Evolutionary conservation across 2,888 invertebrate genomes (phyloP).

Genomic region (Pammene aurita): DNA sequence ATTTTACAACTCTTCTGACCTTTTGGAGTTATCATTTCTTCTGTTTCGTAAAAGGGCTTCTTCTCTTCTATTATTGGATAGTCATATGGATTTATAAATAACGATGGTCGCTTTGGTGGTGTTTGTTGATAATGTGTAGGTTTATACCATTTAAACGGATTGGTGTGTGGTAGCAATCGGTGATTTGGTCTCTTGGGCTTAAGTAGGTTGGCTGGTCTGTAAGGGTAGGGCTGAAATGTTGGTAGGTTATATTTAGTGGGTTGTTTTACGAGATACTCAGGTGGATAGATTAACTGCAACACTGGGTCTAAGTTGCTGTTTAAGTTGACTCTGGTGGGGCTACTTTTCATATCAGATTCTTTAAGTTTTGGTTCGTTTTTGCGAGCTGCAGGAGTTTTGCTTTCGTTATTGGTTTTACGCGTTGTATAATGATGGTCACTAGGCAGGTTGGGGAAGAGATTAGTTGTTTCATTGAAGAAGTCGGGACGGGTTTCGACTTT

Average conservation of each 20-base stretch:
- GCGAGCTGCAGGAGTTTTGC: constrained; percentile 13
- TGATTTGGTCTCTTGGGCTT: constrained; percentile 40
- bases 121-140: constrained; percentile 16
- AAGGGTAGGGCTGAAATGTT: constrained; percentile 33
- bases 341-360: constrained; percentile 11
- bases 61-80: constrained; percentile 24
- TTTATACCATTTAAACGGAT: constrained; percentile 42
- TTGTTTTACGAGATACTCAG: constrained; percentile 29
- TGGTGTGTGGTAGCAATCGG: constrained; percentile 39
- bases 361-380: constrained; percentile 34
- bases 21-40: constrained; percentile 52
- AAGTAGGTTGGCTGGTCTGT: constrained; percentile 29
- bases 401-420: constrained; percentile 18
- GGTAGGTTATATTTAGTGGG: constrained; percentile 12
- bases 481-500: constrained; percentile 50
- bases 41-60: constrained; percentile 54
- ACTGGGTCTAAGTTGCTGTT: constrained; percentile 13
- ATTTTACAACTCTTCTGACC: constrained; percentile 62
- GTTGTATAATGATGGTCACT: constrained; percentile 40
- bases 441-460: constrained; percentile 60
- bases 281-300: constrained; percentile 33
- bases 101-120: constrained; percentile 1
- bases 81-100: constrained; percentile 30
- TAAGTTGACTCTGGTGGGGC: constrained; percentile 15
- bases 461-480: constrained; percentile 66